Evolutionary conservation across 2,888 invertebrate species (phyloP).

Genomic region (Steinernema carpocapsae): DNA sequence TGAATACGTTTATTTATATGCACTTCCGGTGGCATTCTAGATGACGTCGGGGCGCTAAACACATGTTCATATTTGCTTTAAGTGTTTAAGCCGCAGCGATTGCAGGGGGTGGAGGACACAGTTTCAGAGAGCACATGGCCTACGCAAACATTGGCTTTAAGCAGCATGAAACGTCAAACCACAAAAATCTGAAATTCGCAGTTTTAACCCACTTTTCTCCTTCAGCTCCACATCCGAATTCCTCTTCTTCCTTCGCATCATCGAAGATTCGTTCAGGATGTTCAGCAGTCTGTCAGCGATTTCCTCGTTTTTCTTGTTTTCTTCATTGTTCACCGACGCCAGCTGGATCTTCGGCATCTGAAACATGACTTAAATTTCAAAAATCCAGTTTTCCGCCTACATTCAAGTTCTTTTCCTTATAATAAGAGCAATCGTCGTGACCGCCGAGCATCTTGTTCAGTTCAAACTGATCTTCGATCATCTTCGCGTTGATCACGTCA

Average conservation of each 20-base stretch:
- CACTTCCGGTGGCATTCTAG: too few relatives aligned
- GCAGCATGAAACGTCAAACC: too few relatives aligned
- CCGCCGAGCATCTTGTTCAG: background rate
- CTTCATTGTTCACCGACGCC: background rate
- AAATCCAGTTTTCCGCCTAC: background rate
- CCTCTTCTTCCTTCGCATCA: background rate
- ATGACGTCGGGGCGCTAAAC: too few relatives aligned
- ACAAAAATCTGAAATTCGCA: too few relatives aligned
- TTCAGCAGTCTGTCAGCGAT: background rate
- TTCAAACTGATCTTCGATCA: background rate
- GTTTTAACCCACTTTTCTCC: background rate
- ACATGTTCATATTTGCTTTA: too few relatives aligned
- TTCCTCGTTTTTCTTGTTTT: background rate
- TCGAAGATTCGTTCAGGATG: background rate
- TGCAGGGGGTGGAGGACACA: too few relatives aligned
- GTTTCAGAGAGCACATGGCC: too few relatives aligned
- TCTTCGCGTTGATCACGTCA: too few relatives aligned
- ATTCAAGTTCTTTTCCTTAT: background rate
- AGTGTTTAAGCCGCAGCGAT: too few relatives aligned
- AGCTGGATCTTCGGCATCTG: background rate
- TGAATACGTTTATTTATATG: too few relatives aligned
- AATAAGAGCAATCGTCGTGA: conserved; percentile 9
- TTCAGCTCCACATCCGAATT: background rate
- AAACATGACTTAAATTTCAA: background rate
- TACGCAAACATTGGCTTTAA: too few relatives aligned